These are phyloP conservation scores for Nephrotoma flavescens DNA, from an alignment of 2,888 invertebrate genomes.

Conservation along the genomic window DNA sequence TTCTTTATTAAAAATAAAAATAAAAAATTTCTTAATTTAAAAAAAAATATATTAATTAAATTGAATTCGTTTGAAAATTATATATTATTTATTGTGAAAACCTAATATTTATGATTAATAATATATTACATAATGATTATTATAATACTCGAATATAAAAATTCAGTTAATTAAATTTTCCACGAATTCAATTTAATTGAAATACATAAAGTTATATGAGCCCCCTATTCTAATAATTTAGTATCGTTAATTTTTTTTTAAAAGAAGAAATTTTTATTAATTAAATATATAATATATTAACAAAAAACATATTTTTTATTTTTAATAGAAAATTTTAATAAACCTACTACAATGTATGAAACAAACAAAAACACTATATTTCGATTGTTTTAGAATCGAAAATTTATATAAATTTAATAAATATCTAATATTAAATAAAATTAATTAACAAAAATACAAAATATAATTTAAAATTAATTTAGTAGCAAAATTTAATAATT, in stretches of 20 bases:
- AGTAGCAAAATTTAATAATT: not conserved
- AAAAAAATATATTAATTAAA: not conserved
- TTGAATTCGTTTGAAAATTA: not conserved
- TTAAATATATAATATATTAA: not conserved
- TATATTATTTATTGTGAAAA: not conserved
- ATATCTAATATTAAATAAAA: not conserved
- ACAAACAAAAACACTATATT: not conserved
- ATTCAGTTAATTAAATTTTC: not conserved
- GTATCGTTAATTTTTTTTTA: not conserved
- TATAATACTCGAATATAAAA: not conserved
- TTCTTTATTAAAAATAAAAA: not conserved
- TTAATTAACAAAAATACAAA: not conserved
- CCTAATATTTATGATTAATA: not conserved
- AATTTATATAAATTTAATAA: not conserved
- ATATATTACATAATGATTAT: not conserved
- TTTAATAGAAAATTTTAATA: not conserved
- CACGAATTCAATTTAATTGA: not conserved
- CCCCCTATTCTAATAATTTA: constrained; percentile 1
- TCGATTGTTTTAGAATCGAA: constrained; percentile 4
- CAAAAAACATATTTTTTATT: not conserved
- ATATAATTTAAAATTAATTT: not conserved
- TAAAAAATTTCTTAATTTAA: not conserved
- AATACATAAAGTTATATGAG: not conserved
- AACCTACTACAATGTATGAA: not conserved
- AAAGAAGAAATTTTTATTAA: not conserved